phyloP scores from a whole-genome alignment of 2,797 vertebrate species.

The Bradypodion pumilum region DNA sequence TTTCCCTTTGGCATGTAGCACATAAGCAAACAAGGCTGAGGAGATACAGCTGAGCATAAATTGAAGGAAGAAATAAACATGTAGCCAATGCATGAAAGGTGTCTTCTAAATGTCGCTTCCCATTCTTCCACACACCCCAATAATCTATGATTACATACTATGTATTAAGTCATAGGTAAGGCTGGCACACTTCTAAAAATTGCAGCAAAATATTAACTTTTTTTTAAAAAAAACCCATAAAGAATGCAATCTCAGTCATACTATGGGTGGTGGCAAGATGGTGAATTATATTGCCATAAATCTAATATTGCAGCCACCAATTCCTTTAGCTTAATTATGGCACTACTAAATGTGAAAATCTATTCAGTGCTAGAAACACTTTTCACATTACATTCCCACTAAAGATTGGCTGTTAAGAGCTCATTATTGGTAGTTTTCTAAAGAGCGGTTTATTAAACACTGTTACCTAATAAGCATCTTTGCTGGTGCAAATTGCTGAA shows the following conservation, averaged over 20 bases:
- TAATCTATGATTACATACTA: constrained; percentile 51
- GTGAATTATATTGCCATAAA: constrained; percentile 72
- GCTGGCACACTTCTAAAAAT: constrained; percentile 61
- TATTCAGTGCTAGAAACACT: constrained; percentile 89
- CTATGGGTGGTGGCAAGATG: constrained; percentile 46
- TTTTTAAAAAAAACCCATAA: constrained; percentile 48
- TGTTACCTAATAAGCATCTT: constrained; percentile 99
- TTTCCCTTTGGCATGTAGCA: constrained; percentile 54
- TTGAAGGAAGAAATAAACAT: constrained; percentile 2
- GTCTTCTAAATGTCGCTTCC: constrained; percentile 27
- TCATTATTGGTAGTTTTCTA: constrained; percentile 99
- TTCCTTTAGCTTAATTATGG: constrained; percentile 95
- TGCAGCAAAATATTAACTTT: constrained; percentile 56
- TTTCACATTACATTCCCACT: constrained; percentile 93
- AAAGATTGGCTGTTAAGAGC: constrained; percentile 98
- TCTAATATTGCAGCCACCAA: constrained; percentile 79
- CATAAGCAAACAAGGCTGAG: constrained; percentile 55
- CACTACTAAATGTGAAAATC: constrained; percentile 94
- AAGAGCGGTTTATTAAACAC: constrained; percentile 99
- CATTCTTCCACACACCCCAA: constrained; percentile 1
- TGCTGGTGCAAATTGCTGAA: constrained; percentile 98
- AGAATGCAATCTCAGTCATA: constrained; percentile 61
- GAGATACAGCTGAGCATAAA: constrained; percentile 47
- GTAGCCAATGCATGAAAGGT: constrained; percentile 18
- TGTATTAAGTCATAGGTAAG: constrained; percentile 47